Evolutionary conservation across 2,888 invertebrate species (phyloP).

Genomic region (Leptothorax acervorum): DNA sequence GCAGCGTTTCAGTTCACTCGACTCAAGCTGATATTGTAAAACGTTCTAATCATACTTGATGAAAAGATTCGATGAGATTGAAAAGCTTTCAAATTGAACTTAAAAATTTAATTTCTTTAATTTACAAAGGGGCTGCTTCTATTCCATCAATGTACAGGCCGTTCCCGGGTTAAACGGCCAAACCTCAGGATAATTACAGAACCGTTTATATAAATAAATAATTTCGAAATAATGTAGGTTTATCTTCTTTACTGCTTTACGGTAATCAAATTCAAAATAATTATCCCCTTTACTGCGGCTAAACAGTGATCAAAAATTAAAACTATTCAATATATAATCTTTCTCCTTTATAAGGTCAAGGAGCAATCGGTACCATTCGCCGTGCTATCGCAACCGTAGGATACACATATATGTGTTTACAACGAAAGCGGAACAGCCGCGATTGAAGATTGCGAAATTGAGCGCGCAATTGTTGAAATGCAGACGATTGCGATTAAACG

Average conservation of each 20-base stretch:
- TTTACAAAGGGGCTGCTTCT: no score
- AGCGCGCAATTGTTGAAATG: not conserved
- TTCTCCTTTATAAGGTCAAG: not conserved
- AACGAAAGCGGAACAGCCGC: constrained; percentile 51
- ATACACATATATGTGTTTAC: constrained; percentile 1
- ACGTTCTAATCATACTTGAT: not conserved
- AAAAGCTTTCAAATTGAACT: not conserved
- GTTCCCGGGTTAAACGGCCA: no score
- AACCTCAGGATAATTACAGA: no score
- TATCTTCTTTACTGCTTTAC: no score
- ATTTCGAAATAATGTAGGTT: no score
- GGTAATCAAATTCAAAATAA: no score
- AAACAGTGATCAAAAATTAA: no score
- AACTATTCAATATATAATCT: not conserved
- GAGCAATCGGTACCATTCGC: not conserved
- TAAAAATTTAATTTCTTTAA: not conserved
- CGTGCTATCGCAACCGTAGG: not conserved
- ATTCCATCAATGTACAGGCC: no score
- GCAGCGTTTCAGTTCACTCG: not conserved
- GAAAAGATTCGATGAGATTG: not conserved
- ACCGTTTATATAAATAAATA: no score
- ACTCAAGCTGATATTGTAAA: not conserved
- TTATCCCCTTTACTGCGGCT: no score
- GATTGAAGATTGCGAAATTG: not conserved
- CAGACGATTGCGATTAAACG: not conserved